Conservation (phyloP, 2,888 invertebrate genomes). For the Apodemia mormo region DNA sequence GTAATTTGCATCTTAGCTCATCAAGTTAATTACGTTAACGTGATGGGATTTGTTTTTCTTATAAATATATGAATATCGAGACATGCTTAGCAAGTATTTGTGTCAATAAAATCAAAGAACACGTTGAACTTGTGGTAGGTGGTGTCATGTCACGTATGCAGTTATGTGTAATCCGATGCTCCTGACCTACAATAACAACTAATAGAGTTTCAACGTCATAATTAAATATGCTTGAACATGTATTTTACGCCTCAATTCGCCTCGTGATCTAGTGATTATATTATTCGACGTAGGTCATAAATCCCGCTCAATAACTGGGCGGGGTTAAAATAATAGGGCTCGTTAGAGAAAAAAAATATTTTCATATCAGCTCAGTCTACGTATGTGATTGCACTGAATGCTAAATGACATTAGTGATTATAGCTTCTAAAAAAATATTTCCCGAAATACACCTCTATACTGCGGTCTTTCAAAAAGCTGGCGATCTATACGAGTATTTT, state of each 20-base stretch:
- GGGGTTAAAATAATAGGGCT: background rate
- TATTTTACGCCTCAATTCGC: background rate
- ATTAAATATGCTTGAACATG: background rate
- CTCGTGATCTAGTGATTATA: background rate
- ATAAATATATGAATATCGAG: background rate
- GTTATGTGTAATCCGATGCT: slow-evolving; percentile 57
- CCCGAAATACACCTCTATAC: too few relatives aligned
- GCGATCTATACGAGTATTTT: too few relatives aligned
- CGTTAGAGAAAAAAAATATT: too few relatives aligned
- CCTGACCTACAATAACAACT: slow-evolving; percentile 59
- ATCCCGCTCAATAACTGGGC: background rate
- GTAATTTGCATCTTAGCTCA: too few relatives aligned
- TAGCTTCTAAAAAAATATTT: too few relatives aligned
- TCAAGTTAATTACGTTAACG: too few relatives aligned
- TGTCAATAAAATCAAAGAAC: slow-evolving; percentile 35
- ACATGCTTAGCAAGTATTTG: background rate
- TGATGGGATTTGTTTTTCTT: too few relatives aligned
- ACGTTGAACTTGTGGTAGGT: slow-evolving; percentile 61
- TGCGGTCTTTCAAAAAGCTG: too few relatives aligned
- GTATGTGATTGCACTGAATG: too few relatives aligned
- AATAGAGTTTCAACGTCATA: slow-evolving; percentile 1
- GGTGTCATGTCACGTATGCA: slow-evolving; percentile 60
- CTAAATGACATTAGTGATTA: too few relatives aligned
- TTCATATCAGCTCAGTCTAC: too few relatives aligned
- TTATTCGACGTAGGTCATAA: background rate